These are phyloP conservation scores for Seriola rivoliana DNA, from an alignment of 2,113 vertebrate genomes.

Conservation along the genomic window DNA sequence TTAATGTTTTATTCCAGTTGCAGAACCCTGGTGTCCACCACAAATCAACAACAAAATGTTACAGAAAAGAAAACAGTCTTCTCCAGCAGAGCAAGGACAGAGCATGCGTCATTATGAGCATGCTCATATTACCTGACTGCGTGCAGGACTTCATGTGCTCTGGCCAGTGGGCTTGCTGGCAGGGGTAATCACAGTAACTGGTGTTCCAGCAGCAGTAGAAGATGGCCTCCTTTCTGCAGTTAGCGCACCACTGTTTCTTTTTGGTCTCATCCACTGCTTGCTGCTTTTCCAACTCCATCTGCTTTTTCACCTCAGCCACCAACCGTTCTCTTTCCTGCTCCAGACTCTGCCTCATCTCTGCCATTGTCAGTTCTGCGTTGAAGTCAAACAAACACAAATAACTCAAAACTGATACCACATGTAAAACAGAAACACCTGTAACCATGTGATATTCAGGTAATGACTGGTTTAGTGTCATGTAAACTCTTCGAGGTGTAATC, in stretches of 20 bases:
- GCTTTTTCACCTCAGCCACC: constrained; percentile 96
- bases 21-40: background rate
- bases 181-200: constrained; percentile 98
- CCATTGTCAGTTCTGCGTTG: constrained; percentile 94
- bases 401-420: background rate
- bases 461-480: background rate
- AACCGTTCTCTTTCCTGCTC: constrained; percentile 95
- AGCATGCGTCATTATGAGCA: background rate
- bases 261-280: constrained; percentile 97
- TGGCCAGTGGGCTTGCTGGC: constrained; percentile 98
- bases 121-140: constrained; percentile 90
- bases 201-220: constrained; percentile 99
- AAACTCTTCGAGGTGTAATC: background rate
- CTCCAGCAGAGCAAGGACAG: background rate
- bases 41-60: background rate
- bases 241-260: constrained; percentile 98
- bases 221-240: constrained; percentile 98
- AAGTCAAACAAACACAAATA: background rate
- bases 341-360: constrained; percentile 98
- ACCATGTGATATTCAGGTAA: background rate
- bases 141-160: constrained; percentile 99
- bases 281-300: constrained; percentile 94
- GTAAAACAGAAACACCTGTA: background rate
- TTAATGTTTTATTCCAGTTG: background rate
- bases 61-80: background rate